phyloP scores from a whole-genome alignment of 92 coral and sea anemone genomes.

The Pocillopora meandrina region DNA sequence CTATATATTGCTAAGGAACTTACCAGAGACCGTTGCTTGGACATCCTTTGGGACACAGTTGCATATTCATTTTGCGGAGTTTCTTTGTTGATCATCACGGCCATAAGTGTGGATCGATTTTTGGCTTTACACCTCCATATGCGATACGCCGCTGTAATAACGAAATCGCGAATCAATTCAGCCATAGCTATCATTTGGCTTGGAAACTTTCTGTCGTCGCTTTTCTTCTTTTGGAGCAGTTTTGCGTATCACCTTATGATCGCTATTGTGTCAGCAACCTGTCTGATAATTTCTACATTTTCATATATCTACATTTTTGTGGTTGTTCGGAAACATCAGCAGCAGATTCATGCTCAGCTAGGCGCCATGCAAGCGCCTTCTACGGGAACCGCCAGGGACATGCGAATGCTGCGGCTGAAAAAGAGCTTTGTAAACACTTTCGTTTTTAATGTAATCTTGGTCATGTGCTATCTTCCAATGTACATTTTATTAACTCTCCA shows the following conservation, averaged over 20 bases:
- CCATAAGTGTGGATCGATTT: conserved; percentile 28
- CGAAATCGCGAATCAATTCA: neutral
- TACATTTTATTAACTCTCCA: conserved; percentile 1
- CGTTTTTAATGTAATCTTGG: neutral
- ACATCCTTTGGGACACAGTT: conserved; percentile 14
- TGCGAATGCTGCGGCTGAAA: neutral
- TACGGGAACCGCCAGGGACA: neutral
- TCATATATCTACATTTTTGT: conserved; percentile 14
- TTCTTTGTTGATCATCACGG: conserved; percentile 7
- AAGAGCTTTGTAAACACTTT: conserved; percentile 1
- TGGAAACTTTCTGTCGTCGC: neutral
- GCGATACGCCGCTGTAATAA: conserved; percentile 23
- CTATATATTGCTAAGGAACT: conserved; percentile 23
- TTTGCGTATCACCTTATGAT: conserved; percentile 4
- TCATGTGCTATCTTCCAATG: conserved; percentile 6
- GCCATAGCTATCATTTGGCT: conserved; percentile 8
- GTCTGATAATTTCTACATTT: conserved; percentile 24
- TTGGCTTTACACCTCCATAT: conserved; percentile 24
- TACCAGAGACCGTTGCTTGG: neutral
- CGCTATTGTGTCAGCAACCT: conserved; percentile 11
- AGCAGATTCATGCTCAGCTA: conserved; percentile 2
- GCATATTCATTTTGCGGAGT: conserved; percentile 17
- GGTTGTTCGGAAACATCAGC: conserved; percentile 20
- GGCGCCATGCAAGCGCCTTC: neutral
- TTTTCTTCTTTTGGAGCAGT: neutral